A percentile compares a stretch with the other conserved stretches of the same genome.
Evolutionary conservation across 2,113 vertebrate species (phyloP).

Genomic region (Antechinus flavipes): DNA sequence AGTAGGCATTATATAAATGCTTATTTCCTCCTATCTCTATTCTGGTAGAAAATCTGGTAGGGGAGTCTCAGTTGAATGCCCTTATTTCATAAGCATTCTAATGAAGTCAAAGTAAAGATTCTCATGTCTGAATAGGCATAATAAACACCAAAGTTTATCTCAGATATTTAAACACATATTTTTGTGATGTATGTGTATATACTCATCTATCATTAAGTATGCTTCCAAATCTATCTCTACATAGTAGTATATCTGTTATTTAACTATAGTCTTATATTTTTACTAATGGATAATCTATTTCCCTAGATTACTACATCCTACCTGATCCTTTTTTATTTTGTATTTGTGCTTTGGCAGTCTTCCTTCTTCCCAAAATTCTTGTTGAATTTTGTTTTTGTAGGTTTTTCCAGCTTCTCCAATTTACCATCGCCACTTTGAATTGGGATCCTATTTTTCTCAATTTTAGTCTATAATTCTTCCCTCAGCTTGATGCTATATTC

Average conservation of each 20-base stretch:
- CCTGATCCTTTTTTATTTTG: background rate
- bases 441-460: background rate
- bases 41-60: background rate
- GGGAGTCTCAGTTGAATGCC: background rate
- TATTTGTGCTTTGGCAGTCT: background rate
- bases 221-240: background rate
- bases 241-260: background rate
- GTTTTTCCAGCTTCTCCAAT: constrained; percentile 2
- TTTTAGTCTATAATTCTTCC: background rate
- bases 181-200: background rate
- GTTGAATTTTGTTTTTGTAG: constrained; percentile 14
- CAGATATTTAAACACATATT: background rate
- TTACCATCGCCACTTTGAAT: background rate
- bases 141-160: background rate
- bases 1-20: background rate
- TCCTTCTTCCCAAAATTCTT: background rate
- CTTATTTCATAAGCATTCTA: background rate
- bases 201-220: background rate
- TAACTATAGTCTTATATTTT: background rate
- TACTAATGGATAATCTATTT: background rate
- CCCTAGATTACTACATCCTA: background rate
- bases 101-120: background rate
- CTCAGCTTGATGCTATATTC: background rate
- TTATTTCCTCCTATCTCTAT: background rate
- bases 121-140: background rate